A percentile compares a stretch with the other conserved stretches of the same genome.
Evolutionary conservation across 2,888 invertebrate genomes (phyloP).

Genomic region (Pachydiplax longipennis): DNA sequence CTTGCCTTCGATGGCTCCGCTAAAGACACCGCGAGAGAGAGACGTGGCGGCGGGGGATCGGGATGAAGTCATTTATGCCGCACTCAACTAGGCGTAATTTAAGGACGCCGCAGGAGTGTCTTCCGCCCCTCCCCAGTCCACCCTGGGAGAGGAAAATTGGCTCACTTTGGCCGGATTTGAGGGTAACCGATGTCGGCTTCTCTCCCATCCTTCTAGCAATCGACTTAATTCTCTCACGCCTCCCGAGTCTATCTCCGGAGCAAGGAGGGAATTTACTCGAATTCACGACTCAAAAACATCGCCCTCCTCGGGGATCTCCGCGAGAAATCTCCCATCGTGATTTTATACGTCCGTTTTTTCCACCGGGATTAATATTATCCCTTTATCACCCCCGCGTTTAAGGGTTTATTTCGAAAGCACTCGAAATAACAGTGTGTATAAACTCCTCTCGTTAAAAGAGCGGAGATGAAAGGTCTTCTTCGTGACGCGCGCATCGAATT

Average conservation of each 20-base stretch:
- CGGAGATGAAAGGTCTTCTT: background rate
- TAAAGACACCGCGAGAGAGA: background rate
- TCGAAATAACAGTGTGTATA: background rate
- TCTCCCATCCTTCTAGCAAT: background rate
- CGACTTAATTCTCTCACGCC: background rate
- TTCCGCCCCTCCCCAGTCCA: background rate
- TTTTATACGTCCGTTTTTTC: background rate
- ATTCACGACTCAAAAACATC: background rate
- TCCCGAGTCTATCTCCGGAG: background rate
- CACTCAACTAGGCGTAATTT: slow-evolving; percentile 7
- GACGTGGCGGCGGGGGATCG: background rate
- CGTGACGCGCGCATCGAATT: background rate
- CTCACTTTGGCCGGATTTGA: slow-evolving; percentile 3
- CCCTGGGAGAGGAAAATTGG: background rate
- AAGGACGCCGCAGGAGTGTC: background rate
- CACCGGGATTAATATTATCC: background rate
- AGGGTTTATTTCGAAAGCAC: background rate
- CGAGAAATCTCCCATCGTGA: background rate
- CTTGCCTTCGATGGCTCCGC: background rate
- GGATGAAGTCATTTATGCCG: slow-evolving; percentile 39
- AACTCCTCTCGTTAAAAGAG: background rate
- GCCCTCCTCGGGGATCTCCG: too few relatives aligned
- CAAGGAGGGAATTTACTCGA: background rate
- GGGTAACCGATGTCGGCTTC: background rate
- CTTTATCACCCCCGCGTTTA: background rate